A percentile compares a stretch with the other conserved stretches of the same genome.
Evolutionary conservation across 2,797 vertebrate genomes (phyloP).

Genomic region (Cyprinodon diabolis): DNA sequence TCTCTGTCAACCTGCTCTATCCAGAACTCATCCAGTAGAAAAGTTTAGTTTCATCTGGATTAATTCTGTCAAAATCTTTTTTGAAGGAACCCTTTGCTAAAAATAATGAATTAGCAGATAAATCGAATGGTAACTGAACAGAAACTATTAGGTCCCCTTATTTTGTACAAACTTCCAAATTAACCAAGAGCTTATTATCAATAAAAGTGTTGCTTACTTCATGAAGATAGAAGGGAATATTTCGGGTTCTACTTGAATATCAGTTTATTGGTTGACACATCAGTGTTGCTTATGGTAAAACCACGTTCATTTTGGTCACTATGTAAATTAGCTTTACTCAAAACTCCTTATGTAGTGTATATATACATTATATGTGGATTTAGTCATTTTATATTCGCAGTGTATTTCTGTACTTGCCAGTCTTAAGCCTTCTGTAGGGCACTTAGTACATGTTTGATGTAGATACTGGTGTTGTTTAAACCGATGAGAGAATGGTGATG

Average conservation of each 20-base stretch:
- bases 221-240: background rate
- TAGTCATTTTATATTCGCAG: background rate
- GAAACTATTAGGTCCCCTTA: background rate
- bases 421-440: background rate
- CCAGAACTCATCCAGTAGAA: too few species aligned
- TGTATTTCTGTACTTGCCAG: background rate
- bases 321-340: background rate
- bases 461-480: background rate
- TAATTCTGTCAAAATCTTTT: too few species aligned
- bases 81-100: too few species aligned
- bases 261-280: background rate
- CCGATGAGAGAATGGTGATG: too few species aligned
- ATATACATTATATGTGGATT: too few species aligned
- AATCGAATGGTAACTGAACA: background rate
- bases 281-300: background rate
- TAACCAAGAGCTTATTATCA: background rate
- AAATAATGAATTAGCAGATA: too few species aligned
- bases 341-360: too few species aligned
- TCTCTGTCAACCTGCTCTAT: too few species aligned
- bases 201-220: background rate
- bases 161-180: background rate
- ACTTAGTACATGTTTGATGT: background rate
- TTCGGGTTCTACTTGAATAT: background rate
- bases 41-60: too few species aligned
- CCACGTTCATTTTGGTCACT: background rate